These are phyloP conservation scores for Folsomia candida DNA, from an alignment of 2,888 invertebrate genomes.

Conservation along the genomic window DNA sequence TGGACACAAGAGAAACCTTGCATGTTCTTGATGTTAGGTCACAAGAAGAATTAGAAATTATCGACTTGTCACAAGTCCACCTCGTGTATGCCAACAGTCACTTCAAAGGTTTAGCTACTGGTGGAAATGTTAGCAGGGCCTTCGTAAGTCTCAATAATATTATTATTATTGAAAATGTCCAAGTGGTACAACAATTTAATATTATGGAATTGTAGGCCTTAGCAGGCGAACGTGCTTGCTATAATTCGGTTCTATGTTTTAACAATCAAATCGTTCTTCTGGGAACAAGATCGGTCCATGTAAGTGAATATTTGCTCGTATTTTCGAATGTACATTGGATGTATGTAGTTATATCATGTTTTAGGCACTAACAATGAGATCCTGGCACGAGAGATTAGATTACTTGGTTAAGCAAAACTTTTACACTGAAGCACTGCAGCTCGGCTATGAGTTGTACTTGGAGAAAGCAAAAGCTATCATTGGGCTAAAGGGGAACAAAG, in stretches of 20 bases:
- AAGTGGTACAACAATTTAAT: too few species aligned
- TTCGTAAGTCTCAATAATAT: slow-evolving; percentile 59
- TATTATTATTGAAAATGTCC: not conserved
- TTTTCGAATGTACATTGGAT: too few species aligned
- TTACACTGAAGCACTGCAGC: slow-evolving; percentile 61
- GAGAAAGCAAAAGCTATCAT: slow-evolving; percentile 65
- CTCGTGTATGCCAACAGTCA: slow-evolving; percentile 84
- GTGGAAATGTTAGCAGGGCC: slow-evolving; percentile 84
- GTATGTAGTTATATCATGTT: too few species aligned
- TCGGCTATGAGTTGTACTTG: slow-evolving; percentile 63
- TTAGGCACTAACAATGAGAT: slow-evolving; percentile 58
- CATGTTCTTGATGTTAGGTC: slow-evolving; percentile 85
- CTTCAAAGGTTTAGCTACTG: slow-evolving; percentile 88
- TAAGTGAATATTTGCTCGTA: too few species aligned
- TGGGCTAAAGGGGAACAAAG: slow-evolving; percentile 59
- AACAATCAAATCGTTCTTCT: slow-evolving; percentile 68
- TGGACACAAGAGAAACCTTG: slow-evolving; percentile 82
- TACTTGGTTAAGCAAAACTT: slow-evolving; percentile 58
- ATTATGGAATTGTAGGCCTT: slow-evolving; percentile 61
- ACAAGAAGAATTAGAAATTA: slow-evolving; percentile 78
- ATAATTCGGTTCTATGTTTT: slow-evolving; percentile 68
- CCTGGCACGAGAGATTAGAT: slow-evolving; percentile 59
- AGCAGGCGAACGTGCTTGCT: slow-evolving; percentile 73
- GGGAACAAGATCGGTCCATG: slow-evolving; percentile 66
- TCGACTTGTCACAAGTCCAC: slow-evolving; percentile 76